These are phyloP conservation scores for Ryuthela nishihirai DNA, from an alignment of 2,888 invertebrate genomes.

Conservation along the genomic window DNA sequence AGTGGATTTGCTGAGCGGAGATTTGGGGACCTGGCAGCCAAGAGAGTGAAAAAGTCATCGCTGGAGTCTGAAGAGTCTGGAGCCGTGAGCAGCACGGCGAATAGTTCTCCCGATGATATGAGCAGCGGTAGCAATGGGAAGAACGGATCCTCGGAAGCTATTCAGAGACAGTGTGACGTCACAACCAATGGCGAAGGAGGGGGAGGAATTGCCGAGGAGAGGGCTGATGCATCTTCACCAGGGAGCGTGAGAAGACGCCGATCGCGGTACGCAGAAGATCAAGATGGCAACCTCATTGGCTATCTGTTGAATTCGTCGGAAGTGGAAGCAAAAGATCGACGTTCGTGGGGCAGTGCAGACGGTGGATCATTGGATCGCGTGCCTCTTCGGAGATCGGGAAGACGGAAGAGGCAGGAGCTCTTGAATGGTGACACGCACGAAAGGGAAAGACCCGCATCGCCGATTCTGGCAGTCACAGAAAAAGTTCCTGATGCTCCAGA, in stretches of 20 bases:
- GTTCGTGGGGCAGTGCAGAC: constrained; percentile 45
- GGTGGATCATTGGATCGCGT: constrained; percentile 68
- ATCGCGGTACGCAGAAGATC: constrained; percentile 73
- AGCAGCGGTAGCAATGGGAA: too few relatives aligned
- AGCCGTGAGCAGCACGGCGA: too few relatives aligned
- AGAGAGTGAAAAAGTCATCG: constrained; percentile 28
- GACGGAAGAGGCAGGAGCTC: constrained; percentile 71
- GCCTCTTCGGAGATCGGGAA: constrained; percentile 77
- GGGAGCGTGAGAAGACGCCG: constrained; percentile 72
- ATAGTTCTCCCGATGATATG: constrained; percentile 21
- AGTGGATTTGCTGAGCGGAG: constrained; percentile 53
- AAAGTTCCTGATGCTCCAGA: constrained; percentile 46
- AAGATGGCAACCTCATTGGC: constrained; percentile 68
- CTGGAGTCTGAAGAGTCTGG: constrained; percentile 44
- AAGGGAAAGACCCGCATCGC: constrained; percentile 43
- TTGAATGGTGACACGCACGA: constrained; percentile 39
- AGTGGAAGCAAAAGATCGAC: constrained; percentile 5
- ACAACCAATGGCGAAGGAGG: constrained; percentile 15
- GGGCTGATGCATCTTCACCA: constrained; percentile 77
- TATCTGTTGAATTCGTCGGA: constrained; percentile 34
- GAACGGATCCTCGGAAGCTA: constrained; percentile 55
- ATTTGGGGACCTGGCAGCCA: constrained; percentile 10
- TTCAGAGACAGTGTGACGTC: constrained; percentile 49
- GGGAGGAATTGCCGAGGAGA: constrained; percentile 19
- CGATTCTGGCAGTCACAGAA: constrained; percentile 54